Base-by-base conservation (phyloP, 2,888 invertebrate genomes). In the Trichopoda pennipes region DNA sequence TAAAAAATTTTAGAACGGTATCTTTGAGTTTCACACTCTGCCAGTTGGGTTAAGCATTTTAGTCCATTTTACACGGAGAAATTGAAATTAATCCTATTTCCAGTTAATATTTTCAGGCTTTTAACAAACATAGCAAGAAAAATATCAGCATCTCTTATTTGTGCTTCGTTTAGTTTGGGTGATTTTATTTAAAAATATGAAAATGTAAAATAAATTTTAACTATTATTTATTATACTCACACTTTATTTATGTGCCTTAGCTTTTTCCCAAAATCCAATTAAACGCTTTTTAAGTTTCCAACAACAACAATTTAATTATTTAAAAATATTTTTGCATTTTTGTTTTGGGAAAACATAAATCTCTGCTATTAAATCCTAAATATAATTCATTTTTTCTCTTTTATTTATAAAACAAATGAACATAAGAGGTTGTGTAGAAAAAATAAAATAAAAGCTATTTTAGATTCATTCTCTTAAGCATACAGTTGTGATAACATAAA, bases 271-370 rank as follows among this genome's bases (percentile, higher is more conserved):
- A 38, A 70, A 49, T n/a, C 32, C 55, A 77, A 70, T 70, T 77
- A 49, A 56, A 77, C 56, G 70, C 69, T 64, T 77, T 70, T 77
- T 70, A 63, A 56, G 47, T 63, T 64, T 56, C 16, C n/a, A 77
- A 70, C 69, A 70, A 77, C 56, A 63, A 47, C 63, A 77, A 70
- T 64, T 63, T 64, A 77, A 70, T 53, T 58, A 63, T 55, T 63
- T 16, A 70, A 77, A 38, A n/a, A 49, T 35, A 17, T 19, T 60
- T 66, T 63, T 8, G 21, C 17, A 32, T 8, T 49, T 56, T 66
- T 66, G 6, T 28, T 58, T 68, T 23, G n/a, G 6, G 1, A 9
- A 32, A 53, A 60, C 32, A 77, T 77, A 64, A 77, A 77, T 70
- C 47, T 76, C 8, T 9, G 69, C 63, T 69, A 63, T 77, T 77